These are phyloP conservation scores for Eospalax fontanierii DNA, from an alignment of 2,797 vertebrate species.

Conservation along the genomic window DNA sequence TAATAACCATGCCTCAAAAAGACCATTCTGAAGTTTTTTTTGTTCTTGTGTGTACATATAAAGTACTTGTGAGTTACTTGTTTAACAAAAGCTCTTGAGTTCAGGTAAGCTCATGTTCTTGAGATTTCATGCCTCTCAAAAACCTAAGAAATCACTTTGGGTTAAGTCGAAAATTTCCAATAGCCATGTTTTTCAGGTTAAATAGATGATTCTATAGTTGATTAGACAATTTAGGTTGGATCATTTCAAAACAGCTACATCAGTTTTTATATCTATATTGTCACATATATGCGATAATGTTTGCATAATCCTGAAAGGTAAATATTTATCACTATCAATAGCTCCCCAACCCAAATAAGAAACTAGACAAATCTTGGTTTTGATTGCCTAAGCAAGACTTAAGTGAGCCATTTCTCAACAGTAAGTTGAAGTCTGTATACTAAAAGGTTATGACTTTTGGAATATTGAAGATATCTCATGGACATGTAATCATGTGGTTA, in stretches of 20 bases:
- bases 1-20: too few relatives aligned
- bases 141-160: too few relatives aligned
- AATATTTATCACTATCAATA: background rate
- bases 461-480: background rate
- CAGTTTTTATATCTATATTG: too few relatives aligned
- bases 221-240: background rate
- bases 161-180: background rate
- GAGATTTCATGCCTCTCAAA: too few relatives aligned
- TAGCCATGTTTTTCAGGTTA: background rate
- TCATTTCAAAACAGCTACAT: background rate
- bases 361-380: background rate
- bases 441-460: background rate
- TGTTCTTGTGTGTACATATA: too few relatives aligned
- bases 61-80: too few relatives aligned
- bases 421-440: background rate
- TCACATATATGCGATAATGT: background rate
- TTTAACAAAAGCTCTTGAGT: too few relatives aligned
- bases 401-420: background rate
- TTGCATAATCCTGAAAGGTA: background rate
- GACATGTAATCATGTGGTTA: background rate
- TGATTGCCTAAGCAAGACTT: background rate
- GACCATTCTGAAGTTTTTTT: too few relatives aligned
- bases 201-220: conserved; percentile 2
- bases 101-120: too few relatives aligned
- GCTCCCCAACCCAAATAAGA: background rate